Evolutionary conservation across 1,140 invertebrate genomes (phyloP).

Genomic region (Cydia amplana): DNA sequence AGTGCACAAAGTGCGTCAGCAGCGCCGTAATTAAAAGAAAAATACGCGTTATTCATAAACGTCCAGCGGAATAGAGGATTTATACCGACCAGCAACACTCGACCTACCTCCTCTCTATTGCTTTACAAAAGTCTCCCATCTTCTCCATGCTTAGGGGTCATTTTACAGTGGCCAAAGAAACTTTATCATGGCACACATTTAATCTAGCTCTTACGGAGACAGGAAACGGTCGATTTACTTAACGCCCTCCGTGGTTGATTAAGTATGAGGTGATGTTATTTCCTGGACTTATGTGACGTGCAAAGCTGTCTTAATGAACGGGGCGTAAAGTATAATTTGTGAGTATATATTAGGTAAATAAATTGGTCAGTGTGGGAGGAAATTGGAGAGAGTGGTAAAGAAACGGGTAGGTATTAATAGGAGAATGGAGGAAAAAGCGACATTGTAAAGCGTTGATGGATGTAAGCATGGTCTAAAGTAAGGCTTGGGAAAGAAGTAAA

Average conservation of each 20-base stretch:
- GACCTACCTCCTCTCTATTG: slow-evolving; percentile 43
- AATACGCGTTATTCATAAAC: slow-evolving; percentile 77
- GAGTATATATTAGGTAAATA: slow-evolving; percentile 44
- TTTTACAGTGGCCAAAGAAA: slow-evolving; percentile 49
- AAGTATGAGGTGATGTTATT: slow-evolving; percentile 69
- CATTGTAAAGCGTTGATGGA: neutral
- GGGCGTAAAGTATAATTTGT: slow-evolving; percentile 58
- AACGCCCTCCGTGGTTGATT: slow-evolving; percentile 67
- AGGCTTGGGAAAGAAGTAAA: no score
- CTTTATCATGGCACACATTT: slow-evolving; percentile 70
- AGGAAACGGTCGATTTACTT: slow-evolving; percentile 63
- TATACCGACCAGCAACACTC: slow-evolving; percentile 52
- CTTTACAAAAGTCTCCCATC: slow-evolving; percentile 34
- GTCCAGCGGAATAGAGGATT: slow-evolving; percentile 67
- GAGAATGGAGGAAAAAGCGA: neutral
- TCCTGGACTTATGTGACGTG: slow-evolving; percentile 59
- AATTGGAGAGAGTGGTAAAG: neutral
- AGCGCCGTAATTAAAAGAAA: slow-evolving; percentile 76
- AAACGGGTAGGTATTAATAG: slow-evolving; percentile 1
- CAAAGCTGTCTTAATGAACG: slow-evolving; percentile 58
- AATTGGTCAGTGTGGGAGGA: neutral
- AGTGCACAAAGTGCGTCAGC: slow-evolving; percentile 47
- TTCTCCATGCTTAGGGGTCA: slow-evolving; percentile 44
- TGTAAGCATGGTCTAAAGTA: neutral
- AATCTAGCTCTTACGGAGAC: slow-evolving; percentile 73